Evolutionary conservation across 2,113 vertebrate species (phyloP), one percentile per base, ranked within the genome.

Genomic region (Uropsilus gracilis): DNA sequence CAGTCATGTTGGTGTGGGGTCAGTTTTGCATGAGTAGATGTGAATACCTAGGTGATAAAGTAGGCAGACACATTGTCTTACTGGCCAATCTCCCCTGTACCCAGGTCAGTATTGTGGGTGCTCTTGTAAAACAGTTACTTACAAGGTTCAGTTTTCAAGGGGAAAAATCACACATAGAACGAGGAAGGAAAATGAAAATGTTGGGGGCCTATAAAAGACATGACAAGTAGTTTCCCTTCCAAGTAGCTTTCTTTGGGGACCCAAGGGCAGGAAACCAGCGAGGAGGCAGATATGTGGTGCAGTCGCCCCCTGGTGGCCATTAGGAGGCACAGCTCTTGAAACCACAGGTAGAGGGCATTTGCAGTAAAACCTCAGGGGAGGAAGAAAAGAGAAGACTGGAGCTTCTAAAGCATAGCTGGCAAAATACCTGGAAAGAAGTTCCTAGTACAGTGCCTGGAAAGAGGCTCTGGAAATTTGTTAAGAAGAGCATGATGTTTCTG

Each of bases 271-370:
- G 48, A 26, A 64, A 8, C 42, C 28, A 6, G 6, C 6, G 20
- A 34, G 9, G 37, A 61, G 66, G 66, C n/a, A 3, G 3, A 0
- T 32, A 18, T 63, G 72, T 0, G 61, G 61, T 8, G 32, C 66
- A 0, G 1, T 28, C 30, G 8, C 87, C 93, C 83, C 69, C 71
- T 84, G 75, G 80, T 86, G 96, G 94, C 71, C 71, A 42, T 0
- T 0, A 4, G 4, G 8, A 39, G 73, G 14, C 66, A 95, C 30
- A 68, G 37, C 59, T 66, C 61, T 12, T 7, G 63, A 24, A 66
- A 14, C 37, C 37, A 9, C 69, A 39, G 39, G 26, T 66, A 10
- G 32, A 59, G 0, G 1, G 55, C 2, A 5, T 32, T 17, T 30
- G 30, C 4, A 2, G 20, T 7, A 18, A n/a, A 77, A 50, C 28